These are phyloP conservation scores for Oryzias dopingdopingensis DNA, from an alignment of 2,797 vertebrate genomes.

Conservation along the genomic window DNA sequence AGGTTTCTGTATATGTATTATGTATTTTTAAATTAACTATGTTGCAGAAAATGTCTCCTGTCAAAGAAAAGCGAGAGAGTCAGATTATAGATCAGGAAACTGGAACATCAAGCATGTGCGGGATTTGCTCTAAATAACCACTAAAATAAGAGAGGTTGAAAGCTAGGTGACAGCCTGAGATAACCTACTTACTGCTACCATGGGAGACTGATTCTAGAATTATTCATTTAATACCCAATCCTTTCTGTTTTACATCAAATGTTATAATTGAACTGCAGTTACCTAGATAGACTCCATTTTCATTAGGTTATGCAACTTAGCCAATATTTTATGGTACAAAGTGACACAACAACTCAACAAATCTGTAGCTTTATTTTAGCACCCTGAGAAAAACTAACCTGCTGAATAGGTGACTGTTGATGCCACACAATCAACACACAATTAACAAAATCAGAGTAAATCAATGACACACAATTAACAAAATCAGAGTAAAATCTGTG, in stretches of 20 bases:
- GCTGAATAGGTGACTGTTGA: no score
- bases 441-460: no score
- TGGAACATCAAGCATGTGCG: conserved; percentile 20
- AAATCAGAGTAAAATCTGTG: no score
- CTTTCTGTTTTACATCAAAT: conserved; percentile 7
- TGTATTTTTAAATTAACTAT: neutral
- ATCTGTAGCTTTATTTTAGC: no score
- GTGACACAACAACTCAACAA: no score
- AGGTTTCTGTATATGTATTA: neutral
- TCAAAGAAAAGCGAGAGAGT: conserved; percentile 1
- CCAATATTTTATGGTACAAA: no score
- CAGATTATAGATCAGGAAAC: conserved; percentile 21
- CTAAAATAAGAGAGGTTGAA: conserved; percentile 24
- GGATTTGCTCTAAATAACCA: conserved; percentile 43
- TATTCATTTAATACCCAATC: neutral
- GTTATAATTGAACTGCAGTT: neutral
- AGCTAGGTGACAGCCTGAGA: conserved; percentile 14
- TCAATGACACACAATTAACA: no score
- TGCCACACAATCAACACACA: no score
- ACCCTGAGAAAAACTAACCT: no score
- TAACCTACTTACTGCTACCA: conserved; percentile 6
- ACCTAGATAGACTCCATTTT: neutral
- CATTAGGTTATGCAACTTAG: neutral
- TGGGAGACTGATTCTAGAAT: neutral
- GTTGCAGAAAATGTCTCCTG: neutral